A percentile compares a stretch with the other conserved stretches of the same genome.
Conservation (phyloP, 2,797 vertebrate genomes). For the Podarcis lilfordi region DNA sequence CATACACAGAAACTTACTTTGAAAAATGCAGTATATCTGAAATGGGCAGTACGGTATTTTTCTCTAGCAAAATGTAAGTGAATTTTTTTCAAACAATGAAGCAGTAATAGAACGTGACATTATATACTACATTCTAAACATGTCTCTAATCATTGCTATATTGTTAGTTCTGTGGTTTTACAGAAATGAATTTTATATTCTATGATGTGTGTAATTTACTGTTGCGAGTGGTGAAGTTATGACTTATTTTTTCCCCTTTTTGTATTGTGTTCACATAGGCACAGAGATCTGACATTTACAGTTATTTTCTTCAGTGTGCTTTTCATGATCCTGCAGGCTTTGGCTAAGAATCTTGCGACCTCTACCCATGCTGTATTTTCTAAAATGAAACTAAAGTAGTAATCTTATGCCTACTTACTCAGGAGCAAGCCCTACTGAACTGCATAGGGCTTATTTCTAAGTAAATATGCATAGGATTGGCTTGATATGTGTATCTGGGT, state of each 20-base stretch:
- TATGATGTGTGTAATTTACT: constrained; percentile 16
- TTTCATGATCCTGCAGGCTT: neutral
- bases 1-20: neutral
- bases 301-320: too few relatives aligned
- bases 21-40: neutral
- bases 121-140: neutral
- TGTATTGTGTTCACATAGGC: neutral
- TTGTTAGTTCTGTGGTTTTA: constrained; percentile 4
- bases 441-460: neutral
- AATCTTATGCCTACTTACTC: neutral
- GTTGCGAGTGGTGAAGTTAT: neutral
- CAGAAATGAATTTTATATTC: constrained; percentile 17
- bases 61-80: neutral
- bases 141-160: constrained; percentile 8
- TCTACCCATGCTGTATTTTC: neutral
- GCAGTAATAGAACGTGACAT: neutral
- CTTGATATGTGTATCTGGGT: too few relatives aligned
- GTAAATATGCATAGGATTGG: neutral
- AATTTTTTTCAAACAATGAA: neutral
- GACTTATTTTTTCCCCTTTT: neutral
- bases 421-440: too few relatives aligned
- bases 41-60: neutral
- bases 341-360: neutral
- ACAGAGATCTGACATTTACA: neutral
- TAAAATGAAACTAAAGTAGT: neutral